Conservation (phyloP, 2,113 vertebrate genomes). For the Sphaerodactylus townsendi region DNA sequence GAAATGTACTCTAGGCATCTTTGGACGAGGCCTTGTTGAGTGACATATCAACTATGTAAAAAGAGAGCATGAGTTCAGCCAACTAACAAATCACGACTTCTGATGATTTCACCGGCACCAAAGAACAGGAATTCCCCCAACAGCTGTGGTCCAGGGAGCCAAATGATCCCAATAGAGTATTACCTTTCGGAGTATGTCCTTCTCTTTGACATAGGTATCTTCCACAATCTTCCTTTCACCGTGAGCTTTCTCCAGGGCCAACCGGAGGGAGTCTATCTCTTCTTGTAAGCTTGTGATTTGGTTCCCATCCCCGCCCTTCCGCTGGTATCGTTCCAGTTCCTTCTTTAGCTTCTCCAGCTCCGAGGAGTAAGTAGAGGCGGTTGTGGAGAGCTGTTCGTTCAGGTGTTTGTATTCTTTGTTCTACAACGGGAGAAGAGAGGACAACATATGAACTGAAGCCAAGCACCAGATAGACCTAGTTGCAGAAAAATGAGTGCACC, state of each 20-base stretch:
- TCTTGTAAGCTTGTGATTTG: conserved; percentile 80
- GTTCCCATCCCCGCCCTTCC: conserved; percentile 55
- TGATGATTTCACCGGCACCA: too few species aligned
- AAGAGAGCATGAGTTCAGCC: not conserved
- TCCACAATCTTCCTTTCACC: conserved; percentile 76
- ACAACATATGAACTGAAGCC: not conserved
- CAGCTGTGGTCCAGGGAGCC: not conserved
- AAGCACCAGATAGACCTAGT: not conserved
- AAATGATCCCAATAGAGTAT: rapidly evolving
- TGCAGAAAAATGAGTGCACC: not conserved
- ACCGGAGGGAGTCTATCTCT: conserved; percentile 78
- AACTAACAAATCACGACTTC: not conserved
- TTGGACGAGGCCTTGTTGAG: not conserved
- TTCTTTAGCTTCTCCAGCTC: conserved; percentile 87
- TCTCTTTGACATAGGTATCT: conserved; percentile 83
- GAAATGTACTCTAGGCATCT: not conserved
- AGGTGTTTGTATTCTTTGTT: conserved; percentile 82
- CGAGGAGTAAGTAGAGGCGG: conserved; percentile 54
- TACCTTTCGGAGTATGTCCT: conserved; percentile 82
- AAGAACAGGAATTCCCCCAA: not conserved
- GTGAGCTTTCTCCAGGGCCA: conserved; percentile 77
- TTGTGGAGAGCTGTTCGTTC: conserved; percentile 76
- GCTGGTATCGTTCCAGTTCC: conserved; percentile 77
- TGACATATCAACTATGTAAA: not conserved
- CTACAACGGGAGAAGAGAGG: conserved; percentile 62